These are phyloP conservation scores for Papilio gigon DNA, from an alignment of 2,888 invertebrate genomes.

Conservation along the genomic window DNA sequence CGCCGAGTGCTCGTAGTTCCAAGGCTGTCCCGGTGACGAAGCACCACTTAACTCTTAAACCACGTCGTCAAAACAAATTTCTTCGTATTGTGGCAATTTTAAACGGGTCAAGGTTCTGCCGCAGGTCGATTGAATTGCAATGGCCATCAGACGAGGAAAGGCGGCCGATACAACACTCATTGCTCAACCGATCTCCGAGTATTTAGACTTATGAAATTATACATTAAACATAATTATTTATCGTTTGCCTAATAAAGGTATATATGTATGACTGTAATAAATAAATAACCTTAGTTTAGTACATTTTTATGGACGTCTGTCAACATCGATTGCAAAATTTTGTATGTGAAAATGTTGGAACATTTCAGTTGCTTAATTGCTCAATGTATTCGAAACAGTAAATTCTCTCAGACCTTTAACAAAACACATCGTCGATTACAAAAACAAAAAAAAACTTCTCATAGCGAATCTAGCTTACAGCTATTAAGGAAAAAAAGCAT, in stretches of 20 bases:
- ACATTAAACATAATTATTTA: conserved; percentile 23
- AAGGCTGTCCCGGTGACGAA: conserved; percentile 47
- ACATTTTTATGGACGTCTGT: conserved; percentile 21
- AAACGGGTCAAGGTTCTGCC: conserved; percentile 31
- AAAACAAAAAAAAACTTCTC: conserved; percentile 13
- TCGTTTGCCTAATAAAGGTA: conserved; percentile 22
- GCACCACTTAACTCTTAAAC: conserved; percentile 39
- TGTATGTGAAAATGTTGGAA: conserved; percentile 17
- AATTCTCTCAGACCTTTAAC: conserved; percentile 26
- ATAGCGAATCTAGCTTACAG: conserved; percentile 2
- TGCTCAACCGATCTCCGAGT: not conserved
- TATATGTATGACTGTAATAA: conserved; percentile 16
- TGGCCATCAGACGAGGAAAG: conserved; percentile 1
- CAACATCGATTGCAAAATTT: conserved; percentile 25
- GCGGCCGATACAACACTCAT: not conserved
- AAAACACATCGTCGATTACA: conserved; percentile 23
- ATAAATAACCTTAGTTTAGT: conserved; percentile 6
- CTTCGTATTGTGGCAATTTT: conserved; percentile 42
- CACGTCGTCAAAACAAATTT: conserved; percentile 26
- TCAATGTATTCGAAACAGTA: conserved; percentile 29
- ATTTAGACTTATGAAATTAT: conserved; percentile 17
- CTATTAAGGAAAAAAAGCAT: conserved; percentile 17
- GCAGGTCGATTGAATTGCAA: conserved; percentile 15
- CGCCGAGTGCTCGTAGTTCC: conserved; percentile 30
- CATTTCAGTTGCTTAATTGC: conserved; percentile 24